These are phyloP conservation scores for Nemotelus nigrinus DNA, from an alignment of 2,888 invertebrate genomes.

Conservation along the genomic window DNA sequence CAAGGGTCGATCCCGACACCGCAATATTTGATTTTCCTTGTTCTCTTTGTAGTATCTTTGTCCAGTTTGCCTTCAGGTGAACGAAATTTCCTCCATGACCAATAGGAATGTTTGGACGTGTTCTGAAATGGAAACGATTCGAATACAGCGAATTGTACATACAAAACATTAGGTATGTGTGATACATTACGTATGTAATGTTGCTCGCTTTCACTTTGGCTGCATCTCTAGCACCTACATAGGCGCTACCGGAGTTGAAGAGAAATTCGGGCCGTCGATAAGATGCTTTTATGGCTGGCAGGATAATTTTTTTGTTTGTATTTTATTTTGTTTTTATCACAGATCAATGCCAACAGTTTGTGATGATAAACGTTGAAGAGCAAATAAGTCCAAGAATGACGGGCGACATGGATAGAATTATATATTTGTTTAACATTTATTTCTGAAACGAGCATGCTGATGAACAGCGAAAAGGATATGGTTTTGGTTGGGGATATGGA, in stretches of 20 bases:
- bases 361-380: conserved; percentile 12
- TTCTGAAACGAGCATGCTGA: conserved; percentile 3
- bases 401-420: conserved; percentile 17
- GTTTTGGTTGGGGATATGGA: neutral
- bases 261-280: conserved; percentile 9
- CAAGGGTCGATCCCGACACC: neutral
- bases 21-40: neutral
- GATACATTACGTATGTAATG: no score
- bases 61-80: conserved; percentile 28
- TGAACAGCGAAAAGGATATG: conserved; percentile 10
- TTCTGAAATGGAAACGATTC: conserved; percentile 32
- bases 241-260: no score
- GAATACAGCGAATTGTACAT: neutral
- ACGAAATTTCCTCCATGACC: neutral
- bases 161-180: neutral
- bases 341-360: conserved; percentile 45
- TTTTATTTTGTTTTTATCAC: conserved; percentile 43
- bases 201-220: no score
- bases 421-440: conserved; percentile 39
- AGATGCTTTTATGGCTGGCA: conserved; percentile 39
- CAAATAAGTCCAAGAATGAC: neutral
- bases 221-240: no score
- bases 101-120: conserved; percentile 23
- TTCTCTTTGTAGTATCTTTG: conserved; percentile 11
- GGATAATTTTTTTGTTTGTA: conserved; percentile 40